Base-by-base conservation (phyloP, 2,888 invertebrate species). In the Eustalomyia histrio region DNA sequence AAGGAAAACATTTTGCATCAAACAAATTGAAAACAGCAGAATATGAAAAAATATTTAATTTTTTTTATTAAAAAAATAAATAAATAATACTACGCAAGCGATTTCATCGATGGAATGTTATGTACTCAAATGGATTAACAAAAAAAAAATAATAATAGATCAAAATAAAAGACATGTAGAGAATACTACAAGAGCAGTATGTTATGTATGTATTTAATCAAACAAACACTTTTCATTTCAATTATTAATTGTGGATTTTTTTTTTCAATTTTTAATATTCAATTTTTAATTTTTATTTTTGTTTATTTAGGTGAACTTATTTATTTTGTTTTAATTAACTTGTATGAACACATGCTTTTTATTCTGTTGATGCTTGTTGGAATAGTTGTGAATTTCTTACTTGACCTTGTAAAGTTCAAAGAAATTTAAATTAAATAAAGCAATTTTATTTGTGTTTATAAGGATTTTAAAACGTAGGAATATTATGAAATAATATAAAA, bases 281-380 rank as follows among this genome's bases (percentile, higher is more conserved):
- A n/a, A 7, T 21, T 21, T 33, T 47, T 57, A n/a, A 33, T 47
- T 21, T 52, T 33, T 14, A 8, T 43, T 57, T 29, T 52, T 71
- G 35, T 80, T 67, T 50, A 53, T 58, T 68, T 76, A 63, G 43
- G 21, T 58, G 39, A 58, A 75, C 68, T 17, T n/a, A 17, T 64
- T 76, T 76, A 58, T 80, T 76, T 68, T 63, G 18, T 68, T 72
- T 76, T 63, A 80, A 80, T 76, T 80, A 80, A 71, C 65, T 79
- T 47, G 60, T 17, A 33, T 18, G 52, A 63, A 73, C 68, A 64
- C n/a, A 58, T 60, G 60, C n/a, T 33, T 58, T 39, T 72, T 67
- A 33, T 18, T 52, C 18, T 57, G 61, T 33, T 68, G 50, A 55
- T 39, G 18, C 2, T 57, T 78, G 12, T 29, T 29, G 33, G 12